Evolutionary conservation across 2,888 invertebrate species (phyloP).

Genomic region (Ophraella communa): DNA sequence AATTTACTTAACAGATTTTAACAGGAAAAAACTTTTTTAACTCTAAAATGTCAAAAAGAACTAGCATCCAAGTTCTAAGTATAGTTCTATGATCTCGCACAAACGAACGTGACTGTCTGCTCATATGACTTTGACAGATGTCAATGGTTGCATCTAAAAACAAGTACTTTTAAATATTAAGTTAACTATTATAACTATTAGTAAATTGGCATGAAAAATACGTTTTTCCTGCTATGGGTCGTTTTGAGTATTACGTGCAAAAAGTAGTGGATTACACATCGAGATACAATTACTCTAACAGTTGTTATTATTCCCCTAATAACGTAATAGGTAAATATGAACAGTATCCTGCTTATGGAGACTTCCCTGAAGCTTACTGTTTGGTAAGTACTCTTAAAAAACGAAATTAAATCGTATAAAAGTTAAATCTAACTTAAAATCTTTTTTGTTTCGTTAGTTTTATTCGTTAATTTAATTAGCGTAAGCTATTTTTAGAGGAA

Average conservation of each 20-base stretch:
- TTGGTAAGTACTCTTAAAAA: slow-evolving; percentile 79
- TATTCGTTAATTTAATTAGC: not conserved
- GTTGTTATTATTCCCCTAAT: slow-evolving; percentile 86
- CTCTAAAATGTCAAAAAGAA: too few species aligned
- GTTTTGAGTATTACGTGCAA: slow-evolving; percentile 79
- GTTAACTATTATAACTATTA: not conserved
- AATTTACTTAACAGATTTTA: too few species aligned
- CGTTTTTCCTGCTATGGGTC: slow-evolving; percentile 42
- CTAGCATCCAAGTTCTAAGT: too few species aligned
- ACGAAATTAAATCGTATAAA: too few species aligned
- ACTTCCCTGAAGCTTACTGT: slow-evolving; percentile 88
- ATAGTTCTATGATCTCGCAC: not conserved
- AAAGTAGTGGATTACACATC: slow-evolving; percentile 85
- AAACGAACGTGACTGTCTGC: not conserved
- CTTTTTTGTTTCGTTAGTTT: too few species aligned
- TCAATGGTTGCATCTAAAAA: too few species aligned
- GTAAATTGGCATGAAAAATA: not conserved
- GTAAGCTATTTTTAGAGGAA: slow-evolving; percentile 68
- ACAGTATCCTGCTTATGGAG: slow-evolving; percentile 89
- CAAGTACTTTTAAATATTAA: too few species aligned
- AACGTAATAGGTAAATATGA: slow-evolving; percentile 85
- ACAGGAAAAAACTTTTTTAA: too few species aligned
- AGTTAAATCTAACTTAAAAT: too few species aligned
- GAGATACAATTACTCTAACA: slow-evolving; percentile 87
- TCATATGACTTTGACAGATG: not conserved